A percentile compares a stretch with the other conserved stretches of the same genome.
phyloP scores from a whole-genome alignment of 2,113 vertebrate genomes.

The Corythornis madagascariensis region DNA sequence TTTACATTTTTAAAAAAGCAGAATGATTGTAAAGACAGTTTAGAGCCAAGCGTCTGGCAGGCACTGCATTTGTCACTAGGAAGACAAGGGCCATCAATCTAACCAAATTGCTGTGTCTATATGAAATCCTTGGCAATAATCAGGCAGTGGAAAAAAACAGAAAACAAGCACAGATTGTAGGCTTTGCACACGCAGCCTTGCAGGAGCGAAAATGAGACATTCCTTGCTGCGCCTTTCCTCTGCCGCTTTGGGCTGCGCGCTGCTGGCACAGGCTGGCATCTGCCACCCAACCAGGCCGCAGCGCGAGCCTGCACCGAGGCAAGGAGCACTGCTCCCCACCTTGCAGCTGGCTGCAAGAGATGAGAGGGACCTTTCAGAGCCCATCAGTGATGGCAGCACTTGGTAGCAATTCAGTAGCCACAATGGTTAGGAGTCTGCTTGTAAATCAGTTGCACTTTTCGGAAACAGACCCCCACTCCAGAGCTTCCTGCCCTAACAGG shows the following conservation, averaged over 20 bases:
- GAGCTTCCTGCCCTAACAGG: not conserved
- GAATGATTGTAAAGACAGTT: constrained; percentile 38
- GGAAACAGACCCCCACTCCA: not conserved
- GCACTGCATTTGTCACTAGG: constrained; percentile 47
- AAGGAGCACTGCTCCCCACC: not conserved
- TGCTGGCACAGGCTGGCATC: not conserved
- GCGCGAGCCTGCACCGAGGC: rapidly evolving
- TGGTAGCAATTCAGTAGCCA: not conserved
- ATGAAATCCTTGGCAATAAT: constrained; percentile 64
- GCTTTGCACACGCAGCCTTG: not conserved
- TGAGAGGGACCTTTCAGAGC: not conserved
- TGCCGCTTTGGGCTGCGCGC: not conserved
- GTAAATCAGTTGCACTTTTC: not conserved
- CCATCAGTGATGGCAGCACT: rapidly evolving
- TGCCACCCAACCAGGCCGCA: not conserved
- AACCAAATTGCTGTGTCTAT: constrained; percentile 47
- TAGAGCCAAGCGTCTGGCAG: constrained; percentile 53
- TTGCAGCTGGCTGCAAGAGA: not conserved
- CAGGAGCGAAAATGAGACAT: not conserved
- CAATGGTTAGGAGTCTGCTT: not conserved
- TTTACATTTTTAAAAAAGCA: constrained; percentile 48
- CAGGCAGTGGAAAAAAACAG: constrained; percentile 48
- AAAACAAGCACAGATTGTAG: constrained; percentile 28
- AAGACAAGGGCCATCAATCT: constrained; percentile 60
- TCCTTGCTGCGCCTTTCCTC: not conserved